A percentile compares a stretch with the other conserved stretches of the same genome.
These are phyloP conservation scores for Erpornis zantholeuca DNA, from an alignment of 2,113 vertebrate genomes.

Conservation along the genomic window DNA sequence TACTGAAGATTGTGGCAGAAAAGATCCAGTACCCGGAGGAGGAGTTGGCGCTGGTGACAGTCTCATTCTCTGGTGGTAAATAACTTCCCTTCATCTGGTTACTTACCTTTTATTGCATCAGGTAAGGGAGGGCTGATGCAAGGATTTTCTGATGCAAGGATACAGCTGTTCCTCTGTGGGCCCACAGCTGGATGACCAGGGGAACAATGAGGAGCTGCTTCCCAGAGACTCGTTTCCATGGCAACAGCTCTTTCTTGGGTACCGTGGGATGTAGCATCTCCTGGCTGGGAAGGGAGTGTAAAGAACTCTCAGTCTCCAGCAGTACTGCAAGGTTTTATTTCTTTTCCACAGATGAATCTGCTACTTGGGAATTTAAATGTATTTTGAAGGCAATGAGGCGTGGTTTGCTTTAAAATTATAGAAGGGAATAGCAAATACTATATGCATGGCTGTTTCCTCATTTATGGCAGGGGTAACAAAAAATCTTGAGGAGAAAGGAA, in stretches of 20 bases:
- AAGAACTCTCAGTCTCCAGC: constrained; percentile 29
- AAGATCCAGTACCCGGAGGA: constrained; percentile 84
- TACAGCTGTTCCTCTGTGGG: background rate
- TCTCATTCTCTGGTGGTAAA: constrained; percentile 88
- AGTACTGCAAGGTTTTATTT: constrained; percentile 44
- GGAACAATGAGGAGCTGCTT: constrained; percentile 65
- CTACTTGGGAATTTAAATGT: constrained; percentile 64
- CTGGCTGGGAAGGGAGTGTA: constrained; percentile 33
- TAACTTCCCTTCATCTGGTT: constrained; percentile 7
- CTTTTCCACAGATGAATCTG: constrained; percentile 27
- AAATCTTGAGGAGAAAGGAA: background rate
- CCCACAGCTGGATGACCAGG: constrained; percentile 69
- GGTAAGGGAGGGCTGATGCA: background rate
- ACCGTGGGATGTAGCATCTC: constrained; percentile 40
- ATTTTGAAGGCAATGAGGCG: constrained; percentile 37
- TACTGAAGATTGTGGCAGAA: constrained; percentile 86
- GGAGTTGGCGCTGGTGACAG: constrained; percentile 83
- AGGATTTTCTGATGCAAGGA: constrained; percentile 22
- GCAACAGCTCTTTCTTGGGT: constrained; percentile 64
- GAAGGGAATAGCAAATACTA: background rate
- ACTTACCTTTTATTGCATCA: background rate
- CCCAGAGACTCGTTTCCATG: constrained; percentile 72
- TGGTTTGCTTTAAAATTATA: constrained; percentile 13
- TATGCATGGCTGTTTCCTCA: background rate
- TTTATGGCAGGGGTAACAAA: background rate